phyloP scores from a whole-genome alignment of 1,140 invertebrate genomes.

The Drosophila arawakana region DNA sequence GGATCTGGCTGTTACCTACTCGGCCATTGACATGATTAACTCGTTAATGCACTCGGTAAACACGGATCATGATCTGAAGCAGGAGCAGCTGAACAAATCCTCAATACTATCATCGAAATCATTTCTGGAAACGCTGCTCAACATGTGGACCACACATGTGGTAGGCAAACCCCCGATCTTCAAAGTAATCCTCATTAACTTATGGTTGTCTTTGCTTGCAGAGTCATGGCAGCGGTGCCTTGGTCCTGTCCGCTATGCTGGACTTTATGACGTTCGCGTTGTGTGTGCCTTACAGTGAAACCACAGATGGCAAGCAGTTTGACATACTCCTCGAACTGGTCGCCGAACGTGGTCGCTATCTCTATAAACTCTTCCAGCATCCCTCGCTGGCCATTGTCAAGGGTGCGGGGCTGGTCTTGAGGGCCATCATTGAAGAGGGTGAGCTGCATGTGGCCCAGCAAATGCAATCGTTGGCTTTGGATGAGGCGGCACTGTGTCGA shows the following conservation, averaged over 20 bases:
- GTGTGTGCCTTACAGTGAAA: slow-evolving; percentile 99
- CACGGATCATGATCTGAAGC: slow-evolving; percentile 96
- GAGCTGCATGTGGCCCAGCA: slow-evolving; percentile 94
- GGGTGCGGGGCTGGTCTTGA: slow-evolving; percentile 98
- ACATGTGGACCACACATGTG: slow-evolving; percentile 98
- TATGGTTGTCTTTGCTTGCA: slow-evolving; percentile 72
- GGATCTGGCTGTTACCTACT: slow-evolving; percentile 96
- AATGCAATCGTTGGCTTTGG: slow-evolving; percentile 98
- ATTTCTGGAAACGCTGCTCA: slow-evolving; percentile 96
- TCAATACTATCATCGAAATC: slow-evolving; percentile 95
- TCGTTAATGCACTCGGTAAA: slow-evolving; percentile 99
- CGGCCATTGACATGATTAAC: slow-evolving; percentile 98
- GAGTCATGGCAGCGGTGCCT: slow-evolving; percentile 92
- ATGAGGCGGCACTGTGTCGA: slow-evolving; percentile 97
- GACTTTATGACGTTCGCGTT: slow-evolving; percentile 99
- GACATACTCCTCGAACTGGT: slow-evolving; percentile 97
- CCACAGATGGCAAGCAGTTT: slow-evolving; percentile 98
- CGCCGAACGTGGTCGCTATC: slow-evolving; percentile 93
- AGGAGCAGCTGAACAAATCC: slow-evolving; percentile 99
- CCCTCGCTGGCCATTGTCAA: slow-evolving; percentile 99
- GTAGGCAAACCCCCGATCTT: slow-evolving; percentile 86
- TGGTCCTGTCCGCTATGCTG: slow-evolving; percentile 96
- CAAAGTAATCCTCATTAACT: not conserved
- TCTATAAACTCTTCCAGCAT: slow-evolving; percentile 98
- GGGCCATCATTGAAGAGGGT: slow-evolving; percentile 99